Percentiles rank a stretch among this genome's conserved stretches.
These are phyloP conservation scores for Bhutanitis thaidina DNA, from an alignment of 2,888 invertebrate species.

Conservation along the genomic window DNA sequence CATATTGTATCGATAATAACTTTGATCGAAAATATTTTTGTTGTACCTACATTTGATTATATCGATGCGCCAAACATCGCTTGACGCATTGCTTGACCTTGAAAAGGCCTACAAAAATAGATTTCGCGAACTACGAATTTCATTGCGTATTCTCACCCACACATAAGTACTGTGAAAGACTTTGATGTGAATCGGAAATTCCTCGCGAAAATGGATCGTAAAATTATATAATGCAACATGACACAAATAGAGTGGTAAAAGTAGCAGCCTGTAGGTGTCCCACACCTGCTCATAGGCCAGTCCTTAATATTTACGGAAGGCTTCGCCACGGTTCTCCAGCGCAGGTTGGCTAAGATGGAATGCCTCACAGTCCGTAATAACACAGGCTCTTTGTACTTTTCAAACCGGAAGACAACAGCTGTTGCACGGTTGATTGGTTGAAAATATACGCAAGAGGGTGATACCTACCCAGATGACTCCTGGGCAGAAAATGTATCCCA, in stretches of 20 bases:
- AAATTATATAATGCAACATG: neutral
- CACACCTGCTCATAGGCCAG: neutral
- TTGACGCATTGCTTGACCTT: constrained; percentile 27
- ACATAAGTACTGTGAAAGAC: neutral
- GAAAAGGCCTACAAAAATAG: constrained; percentile 23
- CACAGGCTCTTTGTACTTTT: too few relatives aligned
- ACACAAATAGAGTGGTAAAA: neutral
- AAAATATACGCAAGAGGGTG: too few relatives aligned
- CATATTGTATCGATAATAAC: too few relatives aligned
- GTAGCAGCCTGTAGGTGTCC: neutral
- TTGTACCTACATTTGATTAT: too few relatives aligned
- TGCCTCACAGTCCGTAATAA: too few relatives aligned
- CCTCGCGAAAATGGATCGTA: neutral
- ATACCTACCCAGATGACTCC: too few relatives aligned
- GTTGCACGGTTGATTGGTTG: too few relatives aligned
- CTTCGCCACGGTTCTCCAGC: neutral
- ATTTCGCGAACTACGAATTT: constrained; percentile 23
- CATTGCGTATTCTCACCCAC: constrained; percentile 13
- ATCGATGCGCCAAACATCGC: constrained; percentile 15
- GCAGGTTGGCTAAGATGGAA: too few relatives aligned
- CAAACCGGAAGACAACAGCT: too few relatives aligned
- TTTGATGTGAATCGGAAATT: neutral
- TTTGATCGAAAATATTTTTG: too few relatives aligned
- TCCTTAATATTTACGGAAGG: neutral
- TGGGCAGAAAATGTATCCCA: too few relatives aligned